These are phyloP conservation scores for Sylvicola cinctus DNA, from an alignment of 2,888 invertebrate species.

Conservation along the genomic window DNA sequence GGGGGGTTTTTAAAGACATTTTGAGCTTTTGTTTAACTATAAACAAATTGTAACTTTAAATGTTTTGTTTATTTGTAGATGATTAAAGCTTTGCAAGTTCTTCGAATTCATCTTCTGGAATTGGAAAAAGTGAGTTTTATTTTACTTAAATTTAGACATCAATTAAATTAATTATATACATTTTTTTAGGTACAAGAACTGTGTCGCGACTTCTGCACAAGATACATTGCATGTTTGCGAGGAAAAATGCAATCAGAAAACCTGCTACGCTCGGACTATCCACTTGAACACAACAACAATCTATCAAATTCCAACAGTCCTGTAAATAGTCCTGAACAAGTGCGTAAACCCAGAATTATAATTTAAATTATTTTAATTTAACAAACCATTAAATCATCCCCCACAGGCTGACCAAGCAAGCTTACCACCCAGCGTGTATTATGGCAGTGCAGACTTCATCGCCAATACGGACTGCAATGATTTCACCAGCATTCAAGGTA, in stretches of 20 bases:
- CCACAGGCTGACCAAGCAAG: neutral
- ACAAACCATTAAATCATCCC: neutral
- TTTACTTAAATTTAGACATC: neutral
- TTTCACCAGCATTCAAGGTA: conserved; percentile 9
- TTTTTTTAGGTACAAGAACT: conserved; percentile 52
- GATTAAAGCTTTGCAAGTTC: conserved; percentile 74
- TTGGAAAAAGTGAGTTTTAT: conserved; percentile 44
- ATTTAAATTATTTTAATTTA: neutral
- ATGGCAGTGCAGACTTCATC: conserved; percentile 9
- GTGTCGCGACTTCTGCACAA: conserved; percentile 84
- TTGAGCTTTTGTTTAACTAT: conserved; percentile 1
- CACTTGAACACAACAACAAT: conserved; percentile 25
- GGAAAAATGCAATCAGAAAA: conserved; percentile 83
- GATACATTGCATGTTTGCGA: conserved; percentile 79
- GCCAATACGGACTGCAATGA: conserved; percentile 8
- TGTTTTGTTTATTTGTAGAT: conserved; percentile 31
- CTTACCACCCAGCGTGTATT: conserved; percentile 8
- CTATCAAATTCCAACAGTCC: conserved; percentile 30
- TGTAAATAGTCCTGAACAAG: conserved; percentile 13
- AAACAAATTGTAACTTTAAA: conserved; percentile 2
- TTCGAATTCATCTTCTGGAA: conserved; percentile 79
- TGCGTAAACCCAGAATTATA: conserved; percentile 7
- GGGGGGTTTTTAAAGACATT: neutral
- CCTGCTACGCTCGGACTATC: conserved; percentile 56
- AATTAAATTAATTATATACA: neutral